A percentile compares a stretch with the other conserved stretches of the same genome.
These are phyloP conservation scores for Druon quercuslanigerum DNA, from an alignment of 1,140 invertebrate genomes.

Conservation along the genomic window DNA sequence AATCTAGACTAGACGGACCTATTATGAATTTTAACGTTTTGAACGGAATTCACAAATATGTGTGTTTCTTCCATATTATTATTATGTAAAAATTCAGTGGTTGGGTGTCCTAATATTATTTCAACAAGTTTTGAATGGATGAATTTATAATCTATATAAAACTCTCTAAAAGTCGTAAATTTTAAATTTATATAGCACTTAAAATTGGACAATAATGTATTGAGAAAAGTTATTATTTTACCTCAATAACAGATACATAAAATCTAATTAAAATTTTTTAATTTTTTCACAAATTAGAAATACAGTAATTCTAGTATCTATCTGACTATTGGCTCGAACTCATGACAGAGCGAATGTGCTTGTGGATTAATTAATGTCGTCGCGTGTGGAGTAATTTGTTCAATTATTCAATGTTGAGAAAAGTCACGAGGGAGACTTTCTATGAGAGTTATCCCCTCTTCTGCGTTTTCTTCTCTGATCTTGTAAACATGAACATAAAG, in stretches of 20 bases:
- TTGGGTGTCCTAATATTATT: no score
- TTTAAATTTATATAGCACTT: no score
- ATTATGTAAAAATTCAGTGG: no score
- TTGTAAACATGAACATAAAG: conserved; percentile 23
- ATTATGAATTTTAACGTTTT: no score
- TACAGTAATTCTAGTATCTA: not conserved
- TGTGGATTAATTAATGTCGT: conserved; percentile 17
- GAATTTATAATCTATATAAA: no score
- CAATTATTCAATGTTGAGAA: conserved; percentile 16
- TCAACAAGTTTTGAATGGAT: no score
- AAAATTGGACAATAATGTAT: no score
- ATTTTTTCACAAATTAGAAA: not conserved
- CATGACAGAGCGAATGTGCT: not conserved
- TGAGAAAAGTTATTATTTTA: no score
- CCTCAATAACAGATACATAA: not conserved
- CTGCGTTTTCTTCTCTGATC: not conserved
- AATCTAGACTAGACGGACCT: no score
- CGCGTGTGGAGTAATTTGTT: conserved; percentile 14
- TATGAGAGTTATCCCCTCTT: not conserved
- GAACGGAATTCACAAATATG: no score
- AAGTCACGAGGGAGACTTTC: conserved; percentile 16
- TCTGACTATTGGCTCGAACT: not conserved
- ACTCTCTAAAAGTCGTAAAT: no score
- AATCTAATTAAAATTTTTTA: not conserved
- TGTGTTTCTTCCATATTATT: no score